Conservation (phyloP, 2,888 invertebrate genomes). For the Caenorhabditis angaria region DNA sequence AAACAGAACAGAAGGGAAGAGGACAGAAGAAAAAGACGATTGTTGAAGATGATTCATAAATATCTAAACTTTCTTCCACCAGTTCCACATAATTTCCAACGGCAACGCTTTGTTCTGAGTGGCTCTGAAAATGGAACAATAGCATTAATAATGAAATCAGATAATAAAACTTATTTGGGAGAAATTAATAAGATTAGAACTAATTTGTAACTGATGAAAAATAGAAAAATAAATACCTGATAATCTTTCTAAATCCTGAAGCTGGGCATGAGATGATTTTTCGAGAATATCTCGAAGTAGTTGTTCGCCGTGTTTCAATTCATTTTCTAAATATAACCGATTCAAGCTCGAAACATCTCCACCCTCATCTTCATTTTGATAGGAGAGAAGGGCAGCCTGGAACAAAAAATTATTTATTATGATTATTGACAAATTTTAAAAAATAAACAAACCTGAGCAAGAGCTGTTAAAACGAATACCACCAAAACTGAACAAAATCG, state of each 20-base stretch:
- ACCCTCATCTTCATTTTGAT: constrained; percentile 19
- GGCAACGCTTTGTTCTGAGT: constrained; percentile 51
- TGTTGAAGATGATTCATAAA: not conserved
- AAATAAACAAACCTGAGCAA: constrained; percentile 7
- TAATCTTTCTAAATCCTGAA: constrained; percentile 36
- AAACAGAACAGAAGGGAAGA: not conserved
- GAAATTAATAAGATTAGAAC: too few species aligned
- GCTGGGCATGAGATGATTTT: constrained; percentile 23
- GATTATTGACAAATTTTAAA: not conserved
- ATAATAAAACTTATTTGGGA: not conserved
- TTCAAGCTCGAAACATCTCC: constrained; percentile 27
- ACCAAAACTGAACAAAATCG: constrained; percentile 4
- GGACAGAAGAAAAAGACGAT: too few species aligned
- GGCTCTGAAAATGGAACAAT: constrained; percentile 45
- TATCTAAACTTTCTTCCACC: constrained; percentile 50
- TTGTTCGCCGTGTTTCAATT: not conserved
- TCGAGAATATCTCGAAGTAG: constrained; percentile 35
- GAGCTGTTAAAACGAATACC: not conserved
- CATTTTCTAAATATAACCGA: constrained; percentile 38
- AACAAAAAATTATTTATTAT: not conserved
- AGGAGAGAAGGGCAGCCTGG: constrained; percentile 20
- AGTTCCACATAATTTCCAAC: constrained; percentile 62
- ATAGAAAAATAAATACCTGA: constrained; percentile 17
- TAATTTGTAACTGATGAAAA: not conserved
- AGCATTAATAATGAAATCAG: too few species aligned